Evolutionary conservation across 2,888 invertebrate species (phyloP), one percentile per base, ranked within the genome.

Genomic region (Lypha dubia): DNA sequence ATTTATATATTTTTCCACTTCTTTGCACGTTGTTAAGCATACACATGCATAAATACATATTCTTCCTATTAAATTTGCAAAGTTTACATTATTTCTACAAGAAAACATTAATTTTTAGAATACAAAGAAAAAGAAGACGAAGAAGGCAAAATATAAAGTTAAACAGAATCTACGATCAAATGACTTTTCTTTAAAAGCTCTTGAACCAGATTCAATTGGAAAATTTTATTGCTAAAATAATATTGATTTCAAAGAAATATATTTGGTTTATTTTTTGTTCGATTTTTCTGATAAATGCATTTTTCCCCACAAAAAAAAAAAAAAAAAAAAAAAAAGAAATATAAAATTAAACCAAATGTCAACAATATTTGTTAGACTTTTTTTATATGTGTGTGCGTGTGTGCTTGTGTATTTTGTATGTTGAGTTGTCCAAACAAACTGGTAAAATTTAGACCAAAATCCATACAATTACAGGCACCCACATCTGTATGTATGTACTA

Each of bases 281-380:
- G 4, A 41, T 28, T 68, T 67, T 49, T 68, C 22, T 68, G 9
- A 17, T 20, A n/a, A 41, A 56, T 60, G 24, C 17, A 24, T 56
- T 20, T 60, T 20, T 22, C 17, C 22, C 58, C 9, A 32, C 13
- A 44, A 49, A 44, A 56, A 44, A 56, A 15, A 58, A 22, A 44
- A 44, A 58, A 22, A 53, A 63, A 63, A 63, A n/a, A n/a, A n/a
- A n/a, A n/a, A 56, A 44, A 56, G 20, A 58, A 22, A 44, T 58
- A 58, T 32, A 53, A 63, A 63, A 63, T 46, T n/a, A 46, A 79
- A 71, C 24, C 44, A 51, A 79, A 53, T 32, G 63, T 62, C 60
- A 62, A 62, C 44, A 70, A 44, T 46, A 56, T 71, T 73, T 71
- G 53, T 58, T 46, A 38, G 20, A 63, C 56, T 63, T 13, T 71